These are phyloP conservation scores for Endotricha flammealis DNA, from an alignment of 2,888 invertebrate genomes.

Conservation along the genomic window DNA sequence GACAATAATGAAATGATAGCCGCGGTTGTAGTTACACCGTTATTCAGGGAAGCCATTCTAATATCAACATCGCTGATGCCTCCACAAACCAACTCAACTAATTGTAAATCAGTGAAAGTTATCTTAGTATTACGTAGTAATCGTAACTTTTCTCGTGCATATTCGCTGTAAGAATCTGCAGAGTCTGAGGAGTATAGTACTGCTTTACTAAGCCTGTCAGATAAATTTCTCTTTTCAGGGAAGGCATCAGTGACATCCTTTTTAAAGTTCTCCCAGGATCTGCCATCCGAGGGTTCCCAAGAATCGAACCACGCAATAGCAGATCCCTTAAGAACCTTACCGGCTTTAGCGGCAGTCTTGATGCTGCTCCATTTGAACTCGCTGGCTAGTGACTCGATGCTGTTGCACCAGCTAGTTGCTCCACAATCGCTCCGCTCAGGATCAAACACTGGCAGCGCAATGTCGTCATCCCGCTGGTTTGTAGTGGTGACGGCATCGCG, in stretches of 20 bases:
- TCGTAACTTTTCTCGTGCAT: conserved; percentile 19
- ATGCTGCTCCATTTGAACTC: conserved; percentile 15
- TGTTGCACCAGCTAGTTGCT: conserved; percentile 11
- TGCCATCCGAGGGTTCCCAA: conserved; percentile 17
- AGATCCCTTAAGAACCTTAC: conserved; percentile 19
- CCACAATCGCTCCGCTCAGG: conserved; percentile 8
- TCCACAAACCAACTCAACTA: conserved; percentile 18
- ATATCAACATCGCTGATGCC: conserved; percentile 19
- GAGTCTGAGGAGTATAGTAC: conserved; percentile 15
- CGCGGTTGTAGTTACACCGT: conserved; percentile 17
- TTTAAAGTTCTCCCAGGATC: conserved; percentile 17
- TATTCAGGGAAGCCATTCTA: conserved; percentile 25
- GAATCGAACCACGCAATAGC: conserved; percentile 18
- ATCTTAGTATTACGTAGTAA: conserved; percentile 17
- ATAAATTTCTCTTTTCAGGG: conserved; percentile 15
- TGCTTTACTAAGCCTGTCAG: conserved; percentile 16
- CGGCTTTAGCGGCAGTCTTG: conserved; percentile 12
- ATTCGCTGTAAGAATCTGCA: conserved; percentile 16
- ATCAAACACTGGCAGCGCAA: conserved; percentile 5
- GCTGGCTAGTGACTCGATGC: conserved; percentile 10
- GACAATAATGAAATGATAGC: conserved; percentile 23
- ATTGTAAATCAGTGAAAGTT: conserved; percentile 13
- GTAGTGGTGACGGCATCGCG: conserved; percentile 4
- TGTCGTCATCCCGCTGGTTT: conserved; percentile 1
- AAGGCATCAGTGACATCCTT: conserved; percentile 4